A percentile compares a stretch with the other conserved stretches of the same genome.
Conservation (phyloP, 2,797 vertebrate genomes). For the Ataeniobius toweri region DNA sequence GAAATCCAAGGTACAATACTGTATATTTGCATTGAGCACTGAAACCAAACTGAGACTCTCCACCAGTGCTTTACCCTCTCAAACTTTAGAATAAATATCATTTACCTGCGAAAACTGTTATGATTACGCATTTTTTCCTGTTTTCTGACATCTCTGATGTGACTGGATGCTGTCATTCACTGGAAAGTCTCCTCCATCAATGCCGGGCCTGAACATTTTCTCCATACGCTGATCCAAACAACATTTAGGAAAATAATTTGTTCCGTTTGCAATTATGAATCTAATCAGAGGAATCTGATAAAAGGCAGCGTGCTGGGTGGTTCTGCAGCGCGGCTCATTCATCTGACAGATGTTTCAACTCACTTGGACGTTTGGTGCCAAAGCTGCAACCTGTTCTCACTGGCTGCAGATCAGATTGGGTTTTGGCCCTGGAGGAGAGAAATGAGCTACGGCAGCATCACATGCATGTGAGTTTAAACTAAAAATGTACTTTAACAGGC, state of each 20-base stretch:
- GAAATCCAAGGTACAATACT: background rate
- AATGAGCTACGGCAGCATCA: slow-evolving; percentile 15
- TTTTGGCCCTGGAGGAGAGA: slow-evolving; percentile 15
- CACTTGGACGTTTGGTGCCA: slow-evolving; percentile 38
- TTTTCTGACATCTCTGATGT: slow-evolving; percentile 3
- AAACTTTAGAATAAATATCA: slow-evolving; percentile 9
- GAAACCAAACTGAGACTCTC: slow-evolving; percentile 1
- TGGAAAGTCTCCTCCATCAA: slow-evolving; percentile 42
- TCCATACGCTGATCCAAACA: slow-evolving; percentile 28
- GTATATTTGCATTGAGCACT: slow-evolving; percentile 9
- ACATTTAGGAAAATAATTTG: slow-evolving; percentile 39
- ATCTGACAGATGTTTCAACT: slow-evolving; percentile 55
- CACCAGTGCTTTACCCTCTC: background rate
- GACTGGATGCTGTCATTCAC: slow-evolving; percentile 17
- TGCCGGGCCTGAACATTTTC: slow-evolving; percentile 28
- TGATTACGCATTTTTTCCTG: background rate
- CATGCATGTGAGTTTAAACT: background rate
- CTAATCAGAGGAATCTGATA: slow-evolving; percentile 46
- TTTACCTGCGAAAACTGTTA: slow-evolving; percentile 15
- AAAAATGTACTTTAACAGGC: too few relatives aligned
- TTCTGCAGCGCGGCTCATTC: slow-evolving; percentile 27
- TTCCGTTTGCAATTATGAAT: slow-evolving; percentile 50
- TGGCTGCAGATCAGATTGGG: slow-evolving; percentile 22
- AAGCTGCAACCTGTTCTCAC: slow-evolving; percentile 23
- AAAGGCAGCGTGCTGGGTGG: slow-evolving; percentile 27